Percentiles rank a stretch among this genome's conserved stretches.
Conservation (phyloP, 2,888 invertebrate genomes). For the Drosophila kanekoi region DNA sequence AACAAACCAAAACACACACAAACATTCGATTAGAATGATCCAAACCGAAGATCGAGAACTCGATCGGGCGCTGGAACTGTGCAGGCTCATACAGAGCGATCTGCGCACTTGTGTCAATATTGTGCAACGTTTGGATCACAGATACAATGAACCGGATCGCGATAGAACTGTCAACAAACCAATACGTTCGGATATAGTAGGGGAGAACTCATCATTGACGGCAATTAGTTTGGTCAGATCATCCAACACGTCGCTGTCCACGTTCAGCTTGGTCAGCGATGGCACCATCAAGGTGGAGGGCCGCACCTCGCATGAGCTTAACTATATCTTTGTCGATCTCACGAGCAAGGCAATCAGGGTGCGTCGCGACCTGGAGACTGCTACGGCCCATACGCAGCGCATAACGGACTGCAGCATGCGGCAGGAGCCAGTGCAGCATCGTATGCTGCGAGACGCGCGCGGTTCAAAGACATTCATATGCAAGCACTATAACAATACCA, state of each 20-base stretch:
- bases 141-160: slow-evolving; percentile 52
- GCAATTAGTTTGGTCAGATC: slow-evolving; percentile 1
- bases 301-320: slow-evolving; percentile 50
- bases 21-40: slow-evolving; percentile 37
- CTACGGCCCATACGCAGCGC: slow-evolving; percentile 43
- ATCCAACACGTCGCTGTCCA: slow-evolving; percentile 15
- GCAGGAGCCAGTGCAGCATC: slow-evolving; percentile 46
- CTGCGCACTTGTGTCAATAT: slow-evolving; percentile 43
- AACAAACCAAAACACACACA: slow-evolving; percentile 37
- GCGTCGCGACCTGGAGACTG: slow-evolving; percentile 56
- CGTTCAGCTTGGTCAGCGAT: slow-evolving; percentile 19
- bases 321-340: slow-evolving; percentile 47
- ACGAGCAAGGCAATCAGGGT: slow-evolving; percentile 61
- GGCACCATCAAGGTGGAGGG: slow-evolving; percentile 26
- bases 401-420: slow-evolving; percentile 31
- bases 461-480: slow-evolving; percentile 33
- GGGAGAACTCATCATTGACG: background rate
- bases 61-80: slow-evolving; percentile 57
- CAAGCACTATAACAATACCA: slow-evolving; percentile 34
- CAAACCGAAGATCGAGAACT: slow-evolving; percentile 44
- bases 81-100: slow-evolving; percentile 37
- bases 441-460: slow-evolving; percentile 34
- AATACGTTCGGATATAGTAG: slow-evolving; percentile 2
- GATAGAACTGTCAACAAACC: slow-evolving; percentile 9
- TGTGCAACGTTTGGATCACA: slow-evolving; percentile 51